phyloP scores from a whole-genome alignment of 2,113 vertebrate species.

The Tupaia tana region DNA sequence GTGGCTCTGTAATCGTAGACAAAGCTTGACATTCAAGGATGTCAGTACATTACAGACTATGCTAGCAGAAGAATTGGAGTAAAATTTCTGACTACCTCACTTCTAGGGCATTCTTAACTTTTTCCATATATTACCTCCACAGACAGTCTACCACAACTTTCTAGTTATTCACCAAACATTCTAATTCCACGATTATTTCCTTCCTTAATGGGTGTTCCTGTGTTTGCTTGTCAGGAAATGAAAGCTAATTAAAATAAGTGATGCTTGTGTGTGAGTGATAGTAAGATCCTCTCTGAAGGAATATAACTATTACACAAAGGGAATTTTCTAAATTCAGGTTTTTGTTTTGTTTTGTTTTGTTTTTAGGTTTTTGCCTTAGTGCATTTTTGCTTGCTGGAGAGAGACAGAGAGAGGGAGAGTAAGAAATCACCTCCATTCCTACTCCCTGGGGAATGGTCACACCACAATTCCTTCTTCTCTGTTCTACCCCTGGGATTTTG shows the following conservation, averaged over 20 bases:
- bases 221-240: constrained; percentile 9
- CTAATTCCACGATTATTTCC: not conserved
- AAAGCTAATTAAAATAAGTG: constrained; percentile 35
- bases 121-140: not conserved
- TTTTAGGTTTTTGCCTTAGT: too few relatives aligned
- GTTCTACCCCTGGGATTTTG: too few relatives aligned
- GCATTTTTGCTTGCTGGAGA: too few relatives aligned
- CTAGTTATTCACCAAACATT: not conserved
- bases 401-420: too few relatives aligned
- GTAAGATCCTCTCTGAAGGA: not conserved
- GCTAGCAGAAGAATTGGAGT: not conserved
- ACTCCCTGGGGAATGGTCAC: too few relatives aligned
- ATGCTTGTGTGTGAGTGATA: not conserved
- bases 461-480: too few relatives aligned
- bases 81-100: not conserved
- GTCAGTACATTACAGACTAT: not conserved
- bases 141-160: not conserved
- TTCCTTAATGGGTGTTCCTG: not conserved
- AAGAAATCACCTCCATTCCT: too few relatives aligned
- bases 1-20: not conserved
- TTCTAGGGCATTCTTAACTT: not conserved
- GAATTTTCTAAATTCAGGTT: not conserved
- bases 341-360: too few relatives aligned
- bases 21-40: not conserved
- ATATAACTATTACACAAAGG: not conserved